Percentiles rank a stretch among this genome's conserved stretches.
Evolutionary conservation across 2,113 vertebrate genomes (phyloP).

Genomic region (Neotragus moschatus): DNA sequence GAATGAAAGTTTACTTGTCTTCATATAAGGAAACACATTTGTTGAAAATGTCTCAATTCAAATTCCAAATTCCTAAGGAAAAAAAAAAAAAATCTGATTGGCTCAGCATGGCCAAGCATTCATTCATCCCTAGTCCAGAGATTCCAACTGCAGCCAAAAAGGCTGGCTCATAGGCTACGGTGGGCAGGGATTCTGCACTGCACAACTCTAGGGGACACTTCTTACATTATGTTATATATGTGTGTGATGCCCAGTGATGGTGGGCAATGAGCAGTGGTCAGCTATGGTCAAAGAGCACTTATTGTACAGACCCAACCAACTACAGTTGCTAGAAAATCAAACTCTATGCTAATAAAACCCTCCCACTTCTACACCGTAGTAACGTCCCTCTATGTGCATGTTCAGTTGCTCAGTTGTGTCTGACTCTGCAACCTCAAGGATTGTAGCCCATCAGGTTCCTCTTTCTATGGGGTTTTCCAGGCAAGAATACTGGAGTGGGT

Average conservation of each 20-base stretch:
- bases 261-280: not conserved
- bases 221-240: not conserved
- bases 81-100: not conserved
- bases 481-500: not conserved
- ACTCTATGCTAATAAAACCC: not conserved
- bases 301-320: not conserved
- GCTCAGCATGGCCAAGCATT: not conserved
- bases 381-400: not conserved
- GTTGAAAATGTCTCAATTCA: not conserved
- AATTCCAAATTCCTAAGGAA: not conserved
- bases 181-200: not conserved
- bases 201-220: not conserved
- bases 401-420: not conserved
- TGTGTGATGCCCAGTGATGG: not conserved
- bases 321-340: not conserved
- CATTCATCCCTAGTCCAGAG: not conserved
- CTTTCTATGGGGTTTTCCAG: not conserved
- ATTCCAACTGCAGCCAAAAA: accelerated
- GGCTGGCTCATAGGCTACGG: not conserved
- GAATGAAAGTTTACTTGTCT: not conserved
- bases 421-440: not conserved
- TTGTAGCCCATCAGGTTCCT: not conserved
- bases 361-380: not conserved
- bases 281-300: not conserved
- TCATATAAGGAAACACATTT: not conserved